Percentiles rank a stretch among this genome's conserved stretches.
These are phyloP conservation scores for Natator depressus DNA, from an alignment of 2,113 vertebrate species.

Conservation along the genomic window DNA sequence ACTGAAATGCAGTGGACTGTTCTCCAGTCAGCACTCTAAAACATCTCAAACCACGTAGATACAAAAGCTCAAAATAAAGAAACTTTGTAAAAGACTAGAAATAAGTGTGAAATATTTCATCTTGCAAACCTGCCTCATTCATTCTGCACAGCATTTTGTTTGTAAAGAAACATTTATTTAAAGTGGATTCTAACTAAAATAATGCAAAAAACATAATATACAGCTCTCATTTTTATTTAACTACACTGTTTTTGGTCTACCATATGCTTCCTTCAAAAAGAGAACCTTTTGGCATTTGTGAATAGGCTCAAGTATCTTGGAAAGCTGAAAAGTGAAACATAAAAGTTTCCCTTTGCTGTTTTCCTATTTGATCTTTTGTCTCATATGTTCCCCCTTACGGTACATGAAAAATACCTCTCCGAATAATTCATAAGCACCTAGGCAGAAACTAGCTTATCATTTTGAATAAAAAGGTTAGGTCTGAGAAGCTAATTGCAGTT, in stretches of 20 bases:
- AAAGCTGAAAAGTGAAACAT: constrained; percentile 65
- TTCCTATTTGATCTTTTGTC: constrained; percentile 75
- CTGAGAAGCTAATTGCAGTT: background rate
- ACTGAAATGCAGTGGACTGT: background rate
- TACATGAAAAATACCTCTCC: constrained; percentile 62
- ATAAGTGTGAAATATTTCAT: background rate
- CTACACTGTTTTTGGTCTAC: background rate
- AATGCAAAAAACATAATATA: background rate
- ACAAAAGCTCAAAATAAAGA: background rate
- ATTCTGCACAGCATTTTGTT: background rate
- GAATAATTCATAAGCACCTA: constrained; percentile 75
- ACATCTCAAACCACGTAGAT: background rate
- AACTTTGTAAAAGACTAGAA: background rate
- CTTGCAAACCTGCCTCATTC: background rate
- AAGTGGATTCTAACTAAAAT: background rate
- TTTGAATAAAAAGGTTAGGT: constrained; percentile 49
- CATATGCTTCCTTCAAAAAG: constrained; percentile 11
- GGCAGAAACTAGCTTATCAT: constrained; percentile 50
- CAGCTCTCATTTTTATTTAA: background rate
- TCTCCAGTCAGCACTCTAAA: background rate
- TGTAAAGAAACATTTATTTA: background rate
- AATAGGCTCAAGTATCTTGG: constrained; percentile 62
- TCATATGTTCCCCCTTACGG: constrained; percentile 68
- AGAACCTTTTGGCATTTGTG: constrained; percentile 38
- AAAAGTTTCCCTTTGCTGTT: constrained; percentile 51